Percentiles rank a stretch among this genome's conserved stretches.
These are phyloP conservation scores for Cetonia aurata DNA, from an alignment of 2,888 invertebrate genomes.

Conservation along the genomic window DNA sequence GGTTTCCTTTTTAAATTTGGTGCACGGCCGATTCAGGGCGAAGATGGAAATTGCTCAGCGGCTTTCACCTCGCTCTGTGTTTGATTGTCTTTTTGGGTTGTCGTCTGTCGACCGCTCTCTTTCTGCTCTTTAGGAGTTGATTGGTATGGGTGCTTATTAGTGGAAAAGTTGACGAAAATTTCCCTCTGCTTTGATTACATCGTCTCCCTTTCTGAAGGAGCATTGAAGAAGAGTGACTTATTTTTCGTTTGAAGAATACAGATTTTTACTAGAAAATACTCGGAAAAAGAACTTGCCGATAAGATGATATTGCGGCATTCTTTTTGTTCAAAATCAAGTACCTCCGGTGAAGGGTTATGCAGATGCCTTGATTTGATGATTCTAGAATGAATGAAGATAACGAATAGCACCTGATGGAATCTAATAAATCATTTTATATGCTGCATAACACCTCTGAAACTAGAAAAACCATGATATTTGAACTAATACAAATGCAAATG, in stretches of 20 bases:
- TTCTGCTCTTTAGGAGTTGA: neutral
- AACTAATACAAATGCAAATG: too few relatives aligned
- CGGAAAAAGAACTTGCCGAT: neutral
- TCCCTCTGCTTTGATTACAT: conserved; percentile 22
- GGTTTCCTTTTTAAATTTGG: conserved; percentile 13
- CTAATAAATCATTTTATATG: too few relatives aligned
- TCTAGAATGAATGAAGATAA: too few relatives aligned
- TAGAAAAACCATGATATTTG: too few relatives aligned
- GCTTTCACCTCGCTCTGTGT: neutral
- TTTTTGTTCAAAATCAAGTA: too few relatives aligned
- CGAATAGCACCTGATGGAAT: too few relatives aligned
- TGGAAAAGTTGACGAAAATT: conserved; percentile 18
- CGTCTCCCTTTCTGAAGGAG: conserved; percentile 14
- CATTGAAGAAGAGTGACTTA: conserved; percentile 9
- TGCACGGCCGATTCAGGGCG: neutral
- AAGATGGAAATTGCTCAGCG: conserved; percentile 9
- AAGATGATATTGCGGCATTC: too few relatives aligned
- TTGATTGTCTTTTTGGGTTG: conserved; percentile 28
- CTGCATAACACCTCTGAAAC: too few relatives aligned
- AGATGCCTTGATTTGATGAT: too few relatives aligned
- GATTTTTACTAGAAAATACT: neutral
- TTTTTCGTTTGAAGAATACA: conserved; percentile 19
- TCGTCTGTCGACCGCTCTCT: neutral
- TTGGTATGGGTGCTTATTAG: conserved; percentile 21
- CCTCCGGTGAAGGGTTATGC: too few relatives aligned